Conservation (phyloP, 2,113 vertebrate species). For the Cheilinus undulatus region DNA sequence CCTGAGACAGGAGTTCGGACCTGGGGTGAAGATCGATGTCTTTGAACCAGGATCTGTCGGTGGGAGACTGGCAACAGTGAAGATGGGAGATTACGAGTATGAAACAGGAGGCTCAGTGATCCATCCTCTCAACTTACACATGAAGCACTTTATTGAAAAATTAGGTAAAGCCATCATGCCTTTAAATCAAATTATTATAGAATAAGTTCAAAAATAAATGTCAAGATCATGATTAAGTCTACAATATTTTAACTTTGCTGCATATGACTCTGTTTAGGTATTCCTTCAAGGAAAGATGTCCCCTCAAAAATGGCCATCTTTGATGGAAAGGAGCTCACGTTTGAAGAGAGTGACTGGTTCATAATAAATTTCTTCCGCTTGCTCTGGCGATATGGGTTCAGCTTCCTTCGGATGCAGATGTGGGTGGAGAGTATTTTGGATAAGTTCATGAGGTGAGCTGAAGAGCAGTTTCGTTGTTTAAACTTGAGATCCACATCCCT, state of each 20-base stretch:
- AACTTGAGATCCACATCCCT: not conserved
- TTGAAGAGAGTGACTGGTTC: conserved; percentile 94
- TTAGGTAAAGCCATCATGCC: conserved; percentile 80
- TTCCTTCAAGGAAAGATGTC: conserved; percentile 59
- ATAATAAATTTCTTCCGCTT: conserved; percentile 88
- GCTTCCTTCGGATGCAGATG: conserved; percentile 90
- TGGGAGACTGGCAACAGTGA: conserved; percentile 87
- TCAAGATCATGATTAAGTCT: no score
- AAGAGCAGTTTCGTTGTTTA: not conserved
- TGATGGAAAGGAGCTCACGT: conserved; percentile 90
- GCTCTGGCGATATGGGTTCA: conserved; percentile 92
- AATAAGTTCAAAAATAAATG: no score
- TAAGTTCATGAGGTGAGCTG: conserved; percentile 94
- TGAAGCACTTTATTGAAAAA: conserved; percentile 93
- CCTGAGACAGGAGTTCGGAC: conserved; percentile 91
- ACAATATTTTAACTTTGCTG: not conserved
- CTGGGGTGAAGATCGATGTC: conserved; percentile 86
- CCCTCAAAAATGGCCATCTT: conserved; percentile 86
- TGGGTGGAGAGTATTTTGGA: conserved; percentile 94
- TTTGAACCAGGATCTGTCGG: conserved; percentile 87
- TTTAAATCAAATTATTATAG: no score
- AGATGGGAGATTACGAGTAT: conserved; percentile 83
- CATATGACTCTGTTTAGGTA: conserved; percentile 79
- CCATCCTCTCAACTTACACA: conserved; percentile 94
- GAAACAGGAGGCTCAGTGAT: conserved; percentile 89